Base-by-base conservation (phyloP, 1,140 invertebrate genomes). In the Drosophila hydei region DNA sequence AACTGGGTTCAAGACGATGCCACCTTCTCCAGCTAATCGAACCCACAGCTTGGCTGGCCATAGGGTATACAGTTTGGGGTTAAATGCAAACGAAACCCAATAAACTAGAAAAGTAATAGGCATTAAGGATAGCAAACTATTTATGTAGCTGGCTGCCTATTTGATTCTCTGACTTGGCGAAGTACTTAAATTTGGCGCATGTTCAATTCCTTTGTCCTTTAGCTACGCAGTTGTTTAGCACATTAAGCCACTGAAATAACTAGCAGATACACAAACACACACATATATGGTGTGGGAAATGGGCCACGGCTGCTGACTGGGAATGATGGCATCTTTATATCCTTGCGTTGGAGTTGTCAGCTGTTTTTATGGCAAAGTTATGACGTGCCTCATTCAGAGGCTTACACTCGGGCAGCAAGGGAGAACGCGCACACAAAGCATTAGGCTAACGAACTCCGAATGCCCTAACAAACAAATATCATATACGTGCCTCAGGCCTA, bases 181-280 rank as follows among this genome's bases (percentile, higher is more conserved):
- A 77, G 73, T 85, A 55, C 77, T 65, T 87, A 65, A 71, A 87
- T 87, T 87, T 61, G 12, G 42, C 55, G 55, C 21, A 61, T 56
- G 47, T 60, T 65, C 62, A 72, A 71, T 72, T 58, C 43, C 54
- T 62, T 72, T 72, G 52, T 59, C 54, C 62, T 21, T 45, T 27
- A 23, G 42, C 33, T 67, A 69, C 63, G 68, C 80, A 85, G 80
- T 85, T 85, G 76, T 85, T 85, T 74, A 77, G 80, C 69, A 77
- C 80, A 80, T 85, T 87, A 85, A 87, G 81, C 81, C 74, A 87
- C 80, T 80, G 72, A 80, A 74, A 74, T 69, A 87, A 77, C 77
- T 70, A 70, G 19, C 43, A 48, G 8, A 48, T 19, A 61, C 14
- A 61, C 21, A 51, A n/a, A 11, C 45, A 30, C 16, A 43, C 8